Conservation (phyloP, 1,140 invertebrate genomes). For the Drosophila melanica region DNA sequence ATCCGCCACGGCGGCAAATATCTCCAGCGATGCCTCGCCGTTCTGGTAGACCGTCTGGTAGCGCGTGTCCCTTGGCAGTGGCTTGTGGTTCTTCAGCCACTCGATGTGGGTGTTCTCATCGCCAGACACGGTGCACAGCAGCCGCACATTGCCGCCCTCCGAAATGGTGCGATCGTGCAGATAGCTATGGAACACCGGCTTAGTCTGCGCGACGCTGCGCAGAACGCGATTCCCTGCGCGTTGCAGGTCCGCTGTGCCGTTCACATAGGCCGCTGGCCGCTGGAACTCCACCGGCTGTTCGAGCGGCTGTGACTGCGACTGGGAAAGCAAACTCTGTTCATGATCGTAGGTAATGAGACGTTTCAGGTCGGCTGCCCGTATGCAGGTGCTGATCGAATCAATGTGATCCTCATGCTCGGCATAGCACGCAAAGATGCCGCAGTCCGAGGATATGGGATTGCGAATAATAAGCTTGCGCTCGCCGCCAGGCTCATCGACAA, state of each 20-base stretch:
- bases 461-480: conserved; percentile 87
- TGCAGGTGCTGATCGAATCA: conserved; percentile 71
- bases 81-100: conserved; percentile 92
- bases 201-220: conserved; percentile 80
- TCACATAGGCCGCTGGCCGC: conserved; percentile 35
- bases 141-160: conserved; percentile 89
- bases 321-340: conserved; percentile 1
- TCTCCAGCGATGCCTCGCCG: conserved; percentile 91
- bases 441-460: conserved; percentile 86
- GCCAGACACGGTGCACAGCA: conserved; percentile 94
- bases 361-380: conserved; percentile 67
- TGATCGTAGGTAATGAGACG: conserved; percentile 57
- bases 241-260: conserved; percentile 82
- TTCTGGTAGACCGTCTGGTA: conserved; percentile 87
- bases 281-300: background rate
- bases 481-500: conserved; percentile 86
- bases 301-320: conserved; percentile 4
- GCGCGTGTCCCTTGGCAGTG: conserved; percentile 85
- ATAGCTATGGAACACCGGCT: conserved; percentile 92
- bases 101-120: conserved; percentile 89
- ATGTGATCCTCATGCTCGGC: conserved; percentile 85
- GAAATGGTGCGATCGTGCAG: conserved; percentile 91
- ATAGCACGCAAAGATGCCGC: conserved; percentile 87
- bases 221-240: conserved; percentile 68
- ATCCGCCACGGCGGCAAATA: conserved; percentile 86